Base-by-base conservation (phyloP, 1,140 invertebrate species). In the Adelges cooleyi region DNA sequence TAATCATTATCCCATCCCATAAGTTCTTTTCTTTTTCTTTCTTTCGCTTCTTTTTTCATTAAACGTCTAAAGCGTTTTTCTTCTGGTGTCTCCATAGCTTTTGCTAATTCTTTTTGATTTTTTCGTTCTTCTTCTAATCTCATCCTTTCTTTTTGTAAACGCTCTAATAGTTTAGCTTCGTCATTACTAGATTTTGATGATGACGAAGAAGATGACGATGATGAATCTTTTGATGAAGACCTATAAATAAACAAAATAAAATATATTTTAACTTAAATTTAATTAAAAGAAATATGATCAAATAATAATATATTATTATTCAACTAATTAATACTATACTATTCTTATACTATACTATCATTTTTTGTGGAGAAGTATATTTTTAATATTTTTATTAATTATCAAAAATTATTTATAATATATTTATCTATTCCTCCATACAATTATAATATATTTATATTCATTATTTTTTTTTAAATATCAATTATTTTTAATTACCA, bases 1-100 rank as follows among this genome's bases (percentile, higher is more conserved):
- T 95, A 94, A 74, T 96, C 92, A 70, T 90, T 90, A 76, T 95
- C 92, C 92, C 92, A 96, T 2, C 93, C 92, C 90, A 95, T 95
- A 68, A 89, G 76, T 75, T 92, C 85, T 68, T 93, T 89, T 3
- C 89, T 76, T 67, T 86, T 87, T 20, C 87, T 78, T 76, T 96
- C 93, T 74, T 98, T 98, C 1, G 83, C 84, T 75, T 94, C 86
- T 73, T 97, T 97, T 70, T 97, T 96, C 49, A 80, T 80, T 36
- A 98, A 75, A 52, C 95, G 80, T 42, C 95, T 79, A 13, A 89
- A 77, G 65, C 93, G 77, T 73, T 97, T 98, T 72, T 98, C 92
- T 75, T 97, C 94, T 1, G 93, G 89, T 1, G 95, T 97, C 80
- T 98, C 95, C 46, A 84, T 84, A 0, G 87, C 84, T 78, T 98